Base-by-base conservation (phyloP, 1,140 invertebrate species). In the Aphidius gifuensis region DNA sequence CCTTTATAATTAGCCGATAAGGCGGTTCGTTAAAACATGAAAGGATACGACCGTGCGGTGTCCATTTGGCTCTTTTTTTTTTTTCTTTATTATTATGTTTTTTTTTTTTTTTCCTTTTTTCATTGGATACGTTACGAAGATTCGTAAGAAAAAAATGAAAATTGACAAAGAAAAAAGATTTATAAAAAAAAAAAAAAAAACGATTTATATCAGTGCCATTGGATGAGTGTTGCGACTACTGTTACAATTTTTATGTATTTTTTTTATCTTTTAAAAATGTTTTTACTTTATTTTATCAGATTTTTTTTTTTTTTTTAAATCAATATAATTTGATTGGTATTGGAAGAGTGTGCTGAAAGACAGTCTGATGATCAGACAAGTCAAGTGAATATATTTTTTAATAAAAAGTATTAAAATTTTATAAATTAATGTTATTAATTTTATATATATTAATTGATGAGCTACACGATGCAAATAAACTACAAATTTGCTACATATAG, bases 1-100 rank as follows among this genome's bases (percentile, higher is more conserved):
- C 16, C 62, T 64, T 60, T 64, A 60, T 64, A 64, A 64, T 64
- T 64, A 64, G 58, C 62, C 56, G 62, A 64, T 64, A 64, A 64
- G 62, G 62, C 62, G 62, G 62, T 64, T 64, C 62, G 62, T 64
- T 64, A 64, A 64, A 64, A 64, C 48, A 39, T 64, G n/a, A 58
- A 64, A 64, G 56, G 56, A 51, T 39, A 64, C 53, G 39, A 56
- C 54, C 44, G 42, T n/a, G 39, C 61, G 43, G 51, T 23, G 40
- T 40, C 16, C 46, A 38, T 46, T 53, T n/a, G 51, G 45, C 32
- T 32, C 60, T 21, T 51, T n/a, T 21, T 43, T 21, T 9, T 9
- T 56, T 9, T 43, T 43, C 23, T 2, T 42, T 32, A 6, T 9
- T 1, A 3, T 23, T 23, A 23, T 23, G 3, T 23, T 2, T 23